Evolutionary conservation across 2,113 vertebrate genomes (phyloP).

Genomic region (Osmerus eperlanus): DNA sequence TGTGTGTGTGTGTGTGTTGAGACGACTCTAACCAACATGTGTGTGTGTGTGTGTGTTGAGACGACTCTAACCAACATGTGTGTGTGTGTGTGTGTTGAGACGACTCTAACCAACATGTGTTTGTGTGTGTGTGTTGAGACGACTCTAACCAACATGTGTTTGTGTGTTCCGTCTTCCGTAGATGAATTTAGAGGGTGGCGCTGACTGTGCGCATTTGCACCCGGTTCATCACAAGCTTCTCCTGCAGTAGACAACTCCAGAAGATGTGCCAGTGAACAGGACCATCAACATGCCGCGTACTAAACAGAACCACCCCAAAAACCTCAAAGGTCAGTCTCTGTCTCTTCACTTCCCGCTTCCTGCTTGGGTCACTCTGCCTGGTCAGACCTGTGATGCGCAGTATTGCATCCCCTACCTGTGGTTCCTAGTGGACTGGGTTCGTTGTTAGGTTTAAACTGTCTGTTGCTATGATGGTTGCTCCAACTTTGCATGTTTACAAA

Average conservation of each 20-base stretch:
- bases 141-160: slow-evolving; percentile 17
- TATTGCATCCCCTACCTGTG: neutral
- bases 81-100: too few relatives aligned
- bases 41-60: too few relatives aligned
- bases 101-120: too few relatives aligned
- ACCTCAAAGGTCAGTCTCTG: slow-evolving; percentile 85
- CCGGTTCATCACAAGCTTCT: slow-evolving; percentile 32
- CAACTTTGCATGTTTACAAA: slow-evolving; percentile 1
- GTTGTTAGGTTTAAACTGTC: neutral
- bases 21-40: too few relatives aligned
- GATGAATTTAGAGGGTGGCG: slow-evolving; percentile 38
- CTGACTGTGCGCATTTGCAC: slow-evolving; percentile 23
- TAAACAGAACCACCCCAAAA: slow-evolving; percentile 97
- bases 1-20: neutral
- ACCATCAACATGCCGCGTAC: slow-evolving; percentile 92
- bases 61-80: too few relatives aligned
- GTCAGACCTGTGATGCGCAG: neutral
- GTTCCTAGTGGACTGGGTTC: neutral
- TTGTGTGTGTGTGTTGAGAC: slow-evolving; percentile 6
- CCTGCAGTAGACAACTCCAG: slow-evolving; percentile 19
- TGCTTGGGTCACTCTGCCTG: too few relatives aligned
- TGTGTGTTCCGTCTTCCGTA: slow-evolving; percentile 19
- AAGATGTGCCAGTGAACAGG: slow-evolving; percentile 68
- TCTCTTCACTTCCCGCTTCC: too few relatives aligned
- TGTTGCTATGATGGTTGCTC: neutral